Conservation (phyloP, 2,113 vertebrate species). For the Felis chaus region DNA sequence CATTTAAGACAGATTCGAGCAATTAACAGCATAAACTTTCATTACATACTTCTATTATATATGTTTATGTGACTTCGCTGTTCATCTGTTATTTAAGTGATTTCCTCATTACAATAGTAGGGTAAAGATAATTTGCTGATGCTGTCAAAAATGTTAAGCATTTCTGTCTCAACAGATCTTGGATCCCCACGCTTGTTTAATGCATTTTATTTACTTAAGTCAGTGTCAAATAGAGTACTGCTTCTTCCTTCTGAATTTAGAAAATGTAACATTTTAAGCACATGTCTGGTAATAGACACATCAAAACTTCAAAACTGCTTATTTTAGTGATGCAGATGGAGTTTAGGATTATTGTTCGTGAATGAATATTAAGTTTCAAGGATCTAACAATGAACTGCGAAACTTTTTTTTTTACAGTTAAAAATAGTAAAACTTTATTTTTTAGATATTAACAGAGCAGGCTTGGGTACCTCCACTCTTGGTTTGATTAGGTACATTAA, state of each 20-base stretch:
- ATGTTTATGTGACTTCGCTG: constrained; percentile 75
- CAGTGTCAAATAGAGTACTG: constrained; percentile 59
- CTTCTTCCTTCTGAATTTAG: constrained; percentile 71
- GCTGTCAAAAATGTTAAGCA: constrained; percentile 69
- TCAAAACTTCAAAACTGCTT: constrained; percentile 61
- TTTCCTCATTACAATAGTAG: constrained; percentile 70
- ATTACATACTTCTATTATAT: constrained; percentile 79
- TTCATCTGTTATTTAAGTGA: constrained; percentile 82
- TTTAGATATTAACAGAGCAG: constrained; percentile 28
- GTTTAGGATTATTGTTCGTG: constrained; percentile 17
- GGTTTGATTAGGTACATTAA: not conserved
- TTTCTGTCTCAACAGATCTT: constrained; percentile 61
- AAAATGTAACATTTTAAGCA: constrained; percentile 70
- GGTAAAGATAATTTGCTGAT: constrained; percentile 80
- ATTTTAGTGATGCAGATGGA: constrained; percentile 33
- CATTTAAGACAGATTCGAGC: constrained; percentile 82
- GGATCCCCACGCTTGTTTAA: constrained; percentile 54
- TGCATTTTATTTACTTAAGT: constrained; percentile 65
- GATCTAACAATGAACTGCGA: constrained; percentile 22
- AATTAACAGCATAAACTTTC: constrained; percentile 83
- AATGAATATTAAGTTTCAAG: constrained; percentile 55
- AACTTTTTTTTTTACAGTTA: constrained; percentile 49
- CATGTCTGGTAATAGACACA: constrained; percentile 61
- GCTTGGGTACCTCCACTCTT: constrained; percentile 1
- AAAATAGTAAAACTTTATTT: not conserved